A percentile compares a stretch with the other conserved stretches of the same genome.
These are phyloP conservation scores for Ophiothrix spiculata DNA, from an alignment of 35 echinoderm and acorn worm genomes.

Conservation along the genomic window DNA sequence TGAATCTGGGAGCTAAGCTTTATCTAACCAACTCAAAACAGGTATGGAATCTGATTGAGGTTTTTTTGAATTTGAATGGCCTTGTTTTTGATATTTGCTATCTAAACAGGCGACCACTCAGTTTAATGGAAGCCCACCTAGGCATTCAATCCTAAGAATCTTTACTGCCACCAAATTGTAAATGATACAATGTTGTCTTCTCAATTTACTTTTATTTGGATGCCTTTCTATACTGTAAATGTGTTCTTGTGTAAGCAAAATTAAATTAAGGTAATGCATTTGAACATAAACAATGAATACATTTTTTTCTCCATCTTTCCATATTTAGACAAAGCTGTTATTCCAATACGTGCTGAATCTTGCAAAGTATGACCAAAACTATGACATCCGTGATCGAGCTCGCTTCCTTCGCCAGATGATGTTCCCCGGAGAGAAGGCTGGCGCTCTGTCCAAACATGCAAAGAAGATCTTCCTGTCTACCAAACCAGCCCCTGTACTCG, in stretches of 20 bases:
- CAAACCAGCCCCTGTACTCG: constrained; percentile 92
- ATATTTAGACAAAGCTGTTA: constrained; percentile 81
- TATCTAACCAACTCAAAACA: constrained; percentile 97
- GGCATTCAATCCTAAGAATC: too few relatives aligned
- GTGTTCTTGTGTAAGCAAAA: background rate
- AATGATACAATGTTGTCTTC: too few relatives aligned
- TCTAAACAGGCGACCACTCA: too few relatives aligned
- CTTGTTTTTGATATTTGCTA: too few relatives aligned
- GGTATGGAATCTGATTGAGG: too few relatives aligned
- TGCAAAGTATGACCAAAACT: constrained; percentile 99
- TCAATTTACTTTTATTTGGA: too few relatives aligned
- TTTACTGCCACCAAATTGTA: too few relatives aligned
- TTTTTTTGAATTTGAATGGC: too few relatives aligned
- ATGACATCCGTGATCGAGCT: constrained; percentile 93
- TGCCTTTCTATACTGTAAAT: background rate
- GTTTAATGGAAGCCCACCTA: too few relatives aligned
- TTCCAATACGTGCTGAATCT: constrained; percentile 96
- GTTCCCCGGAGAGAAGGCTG: constrained; percentile 84
- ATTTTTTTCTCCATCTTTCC: background rate
- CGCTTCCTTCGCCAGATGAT: constrained; percentile 86
- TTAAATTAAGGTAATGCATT: too few relatives aligned
- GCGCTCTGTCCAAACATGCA: constrained; percentile 92
- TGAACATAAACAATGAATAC: background rate
- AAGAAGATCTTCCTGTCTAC: constrained; percentile 96
- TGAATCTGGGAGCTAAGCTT: constrained; percentile 91